These are phyloP conservation scores for Poeciliopsis infans DNA, from an alignment of 2,797 vertebrate genomes.

Conservation along the genomic window DNA sequence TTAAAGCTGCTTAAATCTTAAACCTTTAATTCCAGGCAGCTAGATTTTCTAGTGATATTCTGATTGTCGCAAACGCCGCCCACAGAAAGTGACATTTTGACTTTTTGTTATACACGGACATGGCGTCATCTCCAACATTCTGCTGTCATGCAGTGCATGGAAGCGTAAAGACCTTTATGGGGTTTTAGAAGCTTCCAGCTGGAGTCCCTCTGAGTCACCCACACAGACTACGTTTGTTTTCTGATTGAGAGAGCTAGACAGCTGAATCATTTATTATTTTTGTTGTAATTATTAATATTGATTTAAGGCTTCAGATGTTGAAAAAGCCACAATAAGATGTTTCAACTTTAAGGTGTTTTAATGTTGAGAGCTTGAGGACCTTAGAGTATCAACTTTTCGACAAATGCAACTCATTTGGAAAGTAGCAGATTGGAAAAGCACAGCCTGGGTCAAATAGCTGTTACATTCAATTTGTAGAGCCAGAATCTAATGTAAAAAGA, in stretches of 20 bases:
- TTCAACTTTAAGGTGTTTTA: not conserved
- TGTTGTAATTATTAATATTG: not conserved
- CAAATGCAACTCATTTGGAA: not conserved
- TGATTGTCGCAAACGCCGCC: not conserved
- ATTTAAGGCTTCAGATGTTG: not conserved
- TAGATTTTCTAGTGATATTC: not conserved
- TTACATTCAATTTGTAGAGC: not conserved
- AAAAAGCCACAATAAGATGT: not conserved
- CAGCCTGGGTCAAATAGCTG: not conserved
- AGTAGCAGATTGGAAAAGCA: not conserved
- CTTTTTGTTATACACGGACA: not conserved
- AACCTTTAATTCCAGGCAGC: not conserved
- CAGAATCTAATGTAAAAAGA: not conserved
- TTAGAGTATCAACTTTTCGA: not conserved
- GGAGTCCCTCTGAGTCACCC: conserved; percentile 1
- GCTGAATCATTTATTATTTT: not conserved
- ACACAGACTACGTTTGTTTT: conserved; percentile 4
- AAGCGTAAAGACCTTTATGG: not conserved
- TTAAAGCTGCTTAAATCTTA: not conserved
- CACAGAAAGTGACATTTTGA: not conserved
- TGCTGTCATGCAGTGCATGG: not conserved
- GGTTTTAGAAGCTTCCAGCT: conserved; percentile 2
- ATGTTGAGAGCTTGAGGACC: not conserved
- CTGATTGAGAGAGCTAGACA: not conserved
- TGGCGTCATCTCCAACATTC: not conserved